These are phyloP conservation scores for Smutsia temminckii DNA, from an alignment of 2,797 vertebrate genomes.

Conservation along the genomic window DNA sequence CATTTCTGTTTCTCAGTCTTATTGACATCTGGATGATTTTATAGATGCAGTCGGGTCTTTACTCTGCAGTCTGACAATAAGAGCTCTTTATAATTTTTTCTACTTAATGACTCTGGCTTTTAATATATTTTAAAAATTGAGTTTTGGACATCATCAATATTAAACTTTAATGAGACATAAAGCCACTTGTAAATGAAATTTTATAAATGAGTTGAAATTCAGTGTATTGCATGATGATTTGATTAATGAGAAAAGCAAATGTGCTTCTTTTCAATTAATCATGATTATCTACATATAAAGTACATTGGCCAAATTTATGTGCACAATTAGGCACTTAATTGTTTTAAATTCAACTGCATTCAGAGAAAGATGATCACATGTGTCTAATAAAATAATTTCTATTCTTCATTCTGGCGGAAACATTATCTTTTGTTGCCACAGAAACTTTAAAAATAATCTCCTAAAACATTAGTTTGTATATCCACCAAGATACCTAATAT, in stretches of 20 bases:
- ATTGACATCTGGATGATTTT: background rate
- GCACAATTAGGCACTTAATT: slow-evolving; percentile 36
- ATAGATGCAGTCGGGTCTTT: background rate
- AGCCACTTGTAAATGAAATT: background rate
- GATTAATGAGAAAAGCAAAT: background rate
- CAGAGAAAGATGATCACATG: background rate
- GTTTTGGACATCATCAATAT: background rate
- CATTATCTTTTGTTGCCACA: slow-evolving; percentile 40
- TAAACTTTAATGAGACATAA: slow-evolving; percentile 39
- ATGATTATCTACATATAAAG: slow-evolving; percentile 49
- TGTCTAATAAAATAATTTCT: slow-evolving; percentile 19
- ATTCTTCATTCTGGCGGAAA: background rate
- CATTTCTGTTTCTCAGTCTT: background rate
- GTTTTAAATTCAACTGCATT: slow-evolving; percentile 47
- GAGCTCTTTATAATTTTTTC: background rate
- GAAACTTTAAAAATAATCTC: slow-evolving; percentile 48
- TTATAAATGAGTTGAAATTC: background rate
- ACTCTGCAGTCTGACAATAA: background rate
- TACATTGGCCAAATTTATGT: slow-evolving; percentile 39
- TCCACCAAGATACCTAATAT: background rate
- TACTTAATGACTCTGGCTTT: background rate
- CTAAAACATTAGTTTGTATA: slow-evolving; percentile 48
- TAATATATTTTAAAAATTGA: background rate
- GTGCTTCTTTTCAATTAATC: slow-evolving; percentile 34
- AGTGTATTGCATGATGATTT: slow-evolving; percentile 5